Evolutionary conservation across 2,113 vertebrate species (phyloP).

Genomic region (Hippocampus comes): DNA sequence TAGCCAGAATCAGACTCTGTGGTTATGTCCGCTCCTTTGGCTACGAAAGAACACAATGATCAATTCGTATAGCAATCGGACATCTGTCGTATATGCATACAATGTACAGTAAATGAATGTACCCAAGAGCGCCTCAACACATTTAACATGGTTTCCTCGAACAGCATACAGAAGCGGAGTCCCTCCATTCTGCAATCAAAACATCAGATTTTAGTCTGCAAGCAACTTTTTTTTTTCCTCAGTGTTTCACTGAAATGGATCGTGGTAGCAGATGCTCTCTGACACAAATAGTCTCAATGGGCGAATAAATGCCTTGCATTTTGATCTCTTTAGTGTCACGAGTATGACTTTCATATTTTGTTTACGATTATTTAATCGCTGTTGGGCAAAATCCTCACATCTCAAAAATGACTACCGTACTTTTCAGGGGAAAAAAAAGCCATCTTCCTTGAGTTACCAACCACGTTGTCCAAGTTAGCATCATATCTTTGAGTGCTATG

Average conservation of each 20-base stretch:
- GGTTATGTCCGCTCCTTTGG: conserved; percentile 85
- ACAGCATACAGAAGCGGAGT: conserved; percentile 94
- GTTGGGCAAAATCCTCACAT: too few relatives aligned
- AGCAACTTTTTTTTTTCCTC: background rate
- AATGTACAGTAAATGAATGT: conserved; percentile 16
- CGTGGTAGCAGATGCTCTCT: too few relatives aligned
- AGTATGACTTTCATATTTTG: too few relatives aligned
- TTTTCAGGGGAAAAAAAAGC: too few relatives aligned
- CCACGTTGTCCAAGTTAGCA: too few relatives aligned
- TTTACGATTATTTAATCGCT: too few relatives aligned
- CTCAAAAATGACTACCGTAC: too few relatives aligned
- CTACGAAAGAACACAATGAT: conserved; percentile 19
- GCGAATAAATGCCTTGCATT: too few relatives aligned
- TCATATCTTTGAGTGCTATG: too few relatives aligned
- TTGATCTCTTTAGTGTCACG: too few relatives aligned
- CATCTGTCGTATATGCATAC: background rate
- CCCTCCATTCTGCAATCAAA: conserved; percentile 82
- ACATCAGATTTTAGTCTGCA: background rate
- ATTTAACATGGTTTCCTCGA: conserved; percentile 89
- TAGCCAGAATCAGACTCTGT: conserved; percentile 93
- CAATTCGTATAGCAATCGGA: background rate
- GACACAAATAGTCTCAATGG: too few relatives aligned
- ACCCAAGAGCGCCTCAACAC: conserved; percentile 88
- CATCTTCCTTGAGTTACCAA: too few relatives aligned
- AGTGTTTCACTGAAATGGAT: background rate